Percentiles rank a stretch among this genome's conserved stretches.
phyloP scores from a whole-genome alignment of 2,113 vertebrate genomes.

The Plotosus lineatus region DNA sequence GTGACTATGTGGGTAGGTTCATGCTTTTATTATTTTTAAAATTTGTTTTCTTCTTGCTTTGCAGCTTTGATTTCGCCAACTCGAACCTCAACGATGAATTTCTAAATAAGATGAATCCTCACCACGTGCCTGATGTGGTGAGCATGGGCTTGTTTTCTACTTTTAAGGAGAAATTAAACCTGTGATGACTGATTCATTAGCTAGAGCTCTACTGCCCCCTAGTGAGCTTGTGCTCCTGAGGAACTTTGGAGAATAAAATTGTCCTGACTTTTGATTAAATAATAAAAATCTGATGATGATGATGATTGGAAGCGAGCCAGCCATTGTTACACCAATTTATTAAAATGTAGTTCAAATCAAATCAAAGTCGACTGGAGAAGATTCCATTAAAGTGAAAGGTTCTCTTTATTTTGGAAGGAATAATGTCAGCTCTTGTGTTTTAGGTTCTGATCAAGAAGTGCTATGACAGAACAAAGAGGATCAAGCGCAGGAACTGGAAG shows the following conservation, averaged over 20 bases:
- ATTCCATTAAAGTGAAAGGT: neutral
- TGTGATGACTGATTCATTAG: neutral
- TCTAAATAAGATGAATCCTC: conserved; percentile 93
- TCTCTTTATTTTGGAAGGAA: neutral
- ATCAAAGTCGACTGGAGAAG: neutral
- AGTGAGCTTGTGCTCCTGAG: conserved; percentile 28
- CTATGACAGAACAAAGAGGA: conserved; percentile 84
- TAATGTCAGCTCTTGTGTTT: neutral
- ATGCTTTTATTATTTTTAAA: too few species aligned
- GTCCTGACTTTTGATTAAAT: neutral
- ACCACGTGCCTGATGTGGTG: conserved; percentile 92
- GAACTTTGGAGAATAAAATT: neutral
- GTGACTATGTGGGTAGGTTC: too few species aligned
- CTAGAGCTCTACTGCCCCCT: conserved; percentile 54
- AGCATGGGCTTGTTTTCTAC: conserved; percentile 48
- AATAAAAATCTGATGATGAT: too few species aligned
- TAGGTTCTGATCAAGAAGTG: conserved; percentile 96
- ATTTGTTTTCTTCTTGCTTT: conserved; percentile 38
- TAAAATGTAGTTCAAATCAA: too few species aligned
- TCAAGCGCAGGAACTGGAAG: conserved; percentile 91
- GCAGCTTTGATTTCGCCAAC: conserved; percentile 92
- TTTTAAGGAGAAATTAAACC: neutral
- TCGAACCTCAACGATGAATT: conserved; percentile 93
- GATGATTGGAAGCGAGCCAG: neutral
- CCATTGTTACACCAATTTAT: neutral